These are phyloP conservation scores for Phoeniculus purpureus DNA, from an alignment of 2,797 vertebrate genomes.

Conservation along the genomic window DNA sequence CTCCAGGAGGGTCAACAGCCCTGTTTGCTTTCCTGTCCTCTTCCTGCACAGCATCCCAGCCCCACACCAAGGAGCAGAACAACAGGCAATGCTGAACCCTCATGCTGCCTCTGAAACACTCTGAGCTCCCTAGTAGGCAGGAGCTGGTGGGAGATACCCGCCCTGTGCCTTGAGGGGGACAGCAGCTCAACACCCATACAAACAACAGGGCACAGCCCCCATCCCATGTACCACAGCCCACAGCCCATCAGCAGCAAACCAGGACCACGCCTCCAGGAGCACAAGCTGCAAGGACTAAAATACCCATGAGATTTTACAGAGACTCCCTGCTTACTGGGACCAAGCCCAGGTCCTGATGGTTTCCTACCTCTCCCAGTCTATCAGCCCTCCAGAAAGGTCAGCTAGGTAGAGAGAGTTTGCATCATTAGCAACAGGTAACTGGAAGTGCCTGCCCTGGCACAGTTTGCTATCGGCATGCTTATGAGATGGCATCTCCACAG, in stretches of 20 bases:
- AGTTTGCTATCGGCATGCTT: background rate
- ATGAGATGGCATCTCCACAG: slow-evolving; percentile 12
- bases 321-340: background rate
- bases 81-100: background rate
- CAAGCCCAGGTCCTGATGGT: background rate
- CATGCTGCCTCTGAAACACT: background rate
- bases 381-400: background rate
- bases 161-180: rapidly evolving
- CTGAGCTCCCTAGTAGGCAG: background rate
- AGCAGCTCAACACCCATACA: background rate
- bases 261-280: background rate
- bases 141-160: too few species aligned
- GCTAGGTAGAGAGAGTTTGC: background rate
- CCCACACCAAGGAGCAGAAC: rapidly evolving
- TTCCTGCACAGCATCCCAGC: background rate
- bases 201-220: background rate
- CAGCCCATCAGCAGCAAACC: background rate
- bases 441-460: background rate
- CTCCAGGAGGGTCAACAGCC: background rate
- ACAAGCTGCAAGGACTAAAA: background rate
- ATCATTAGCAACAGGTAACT: background rate
- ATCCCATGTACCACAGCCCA: background rate
- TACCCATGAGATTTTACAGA: background rate
- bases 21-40: slow-evolving; percentile 4
- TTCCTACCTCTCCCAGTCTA: background rate